Evolutionary conservation across 2,113 vertebrate genomes (phyloP), one percentile per base, ranked within the genome.

Genomic region (Hepsetus odoe): DNA sequence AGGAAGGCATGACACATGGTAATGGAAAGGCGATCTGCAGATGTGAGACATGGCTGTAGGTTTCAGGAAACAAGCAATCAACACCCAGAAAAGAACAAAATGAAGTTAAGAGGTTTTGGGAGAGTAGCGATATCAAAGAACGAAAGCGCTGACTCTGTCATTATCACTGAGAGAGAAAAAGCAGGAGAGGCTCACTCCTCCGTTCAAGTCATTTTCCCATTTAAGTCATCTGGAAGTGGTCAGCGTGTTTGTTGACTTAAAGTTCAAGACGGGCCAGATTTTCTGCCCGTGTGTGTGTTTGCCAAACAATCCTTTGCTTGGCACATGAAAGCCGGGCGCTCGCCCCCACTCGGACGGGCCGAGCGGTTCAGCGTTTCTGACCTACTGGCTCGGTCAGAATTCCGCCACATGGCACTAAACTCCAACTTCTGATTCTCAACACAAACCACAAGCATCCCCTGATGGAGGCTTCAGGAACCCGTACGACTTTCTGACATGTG

Each of bases 161-260:
- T 56, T 42, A 3, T 26, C 55, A 53, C 26, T 26, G 9, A 26
- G 33, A 26, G 33, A 24, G 42, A 35, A 62, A n/a, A 74, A 28
- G 8, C 22, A 26, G 33, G 44, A 61, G 72, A 51, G 58, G 70
- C 33, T 81, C 58, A 53, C 44, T 79, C 55, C n/a, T 33, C 68
- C 13, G 26, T 33, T 33, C 42, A 49, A 53, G 24, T 26, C 30
- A 38, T 44, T 62, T 71, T 53, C 42, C 67, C 33, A 70, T 53
- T 49, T 65, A 28, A 70, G 26, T 42, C 73, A 70, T 64, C 64
- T 69, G 73, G 76, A 82, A 74, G 65, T 55, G 75, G 71, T 49
- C 76, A 74, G 40, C 64, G 26, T 10, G 61, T 85, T 76, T 82
- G 73, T 67, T 83, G 55, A 74, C 42, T 84, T 72, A 73, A 86